Conservation (phyloP, 2,888 invertebrate species). For the Chymomyza procnemis region DNA sequence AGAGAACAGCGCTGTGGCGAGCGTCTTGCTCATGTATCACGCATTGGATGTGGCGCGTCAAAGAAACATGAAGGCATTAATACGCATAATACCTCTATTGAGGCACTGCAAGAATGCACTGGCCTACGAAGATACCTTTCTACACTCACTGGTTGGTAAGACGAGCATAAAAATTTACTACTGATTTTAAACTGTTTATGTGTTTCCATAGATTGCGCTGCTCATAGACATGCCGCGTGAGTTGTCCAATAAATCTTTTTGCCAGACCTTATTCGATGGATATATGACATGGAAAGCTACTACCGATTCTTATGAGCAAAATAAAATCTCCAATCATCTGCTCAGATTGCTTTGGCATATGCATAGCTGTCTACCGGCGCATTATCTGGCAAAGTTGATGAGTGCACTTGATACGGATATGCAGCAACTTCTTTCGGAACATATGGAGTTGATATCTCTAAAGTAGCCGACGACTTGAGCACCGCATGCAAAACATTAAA, state of each 20-base stretch:
- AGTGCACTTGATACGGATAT: constrained; percentile 76
- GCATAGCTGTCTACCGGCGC: constrained; percentile 88
- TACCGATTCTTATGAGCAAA: constrained; percentile 94
- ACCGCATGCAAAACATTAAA: too few species aligned
- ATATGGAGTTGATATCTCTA: too few species aligned
- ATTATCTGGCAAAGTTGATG: constrained; percentile 80
- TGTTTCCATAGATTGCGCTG: constrained; percentile 80
- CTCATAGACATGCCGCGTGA: constrained; percentile 94
- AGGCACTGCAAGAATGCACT: constrained; percentile 94
- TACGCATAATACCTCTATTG: constrained; percentile 91
- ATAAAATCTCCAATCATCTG: constrained; percentile 90
- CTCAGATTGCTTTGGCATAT: constrained; percentile 92
- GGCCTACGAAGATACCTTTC: constrained; percentile 95
- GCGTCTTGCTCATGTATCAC: constrained; percentile 96
- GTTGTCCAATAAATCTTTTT: constrained; percentile 95
- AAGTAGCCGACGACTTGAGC: too few species aligned
- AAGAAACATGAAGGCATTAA: constrained; percentile 88
- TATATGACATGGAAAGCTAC: too few species aligned
- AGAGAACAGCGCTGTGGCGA: constrained; percentile 93
- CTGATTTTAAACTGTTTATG: not conserved
- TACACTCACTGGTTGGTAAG: constrained; percentile 88
- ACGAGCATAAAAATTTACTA: constrained; percentile 4
- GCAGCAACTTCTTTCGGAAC: too few species aligned
- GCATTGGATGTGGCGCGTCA: constrained; percentile 92
- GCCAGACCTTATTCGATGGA: constrained; percentile 96